phyloP scores from a whole-genome alignment of 2,113 vertebrate genomes.

The Pycnonotus jocosus region DNA sequence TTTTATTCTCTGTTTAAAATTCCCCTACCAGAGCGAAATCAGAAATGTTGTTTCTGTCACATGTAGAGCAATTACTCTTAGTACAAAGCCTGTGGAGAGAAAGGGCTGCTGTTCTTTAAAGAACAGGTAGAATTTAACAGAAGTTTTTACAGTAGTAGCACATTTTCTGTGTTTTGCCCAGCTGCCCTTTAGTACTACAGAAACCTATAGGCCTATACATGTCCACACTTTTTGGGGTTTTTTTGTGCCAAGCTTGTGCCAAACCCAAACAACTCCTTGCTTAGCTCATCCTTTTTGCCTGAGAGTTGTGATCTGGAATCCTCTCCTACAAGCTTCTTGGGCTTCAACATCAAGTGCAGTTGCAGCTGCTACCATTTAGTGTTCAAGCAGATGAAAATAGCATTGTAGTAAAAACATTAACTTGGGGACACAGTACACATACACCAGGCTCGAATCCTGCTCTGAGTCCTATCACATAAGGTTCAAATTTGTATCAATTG shows the following conservation, averaged over 20 bases:
- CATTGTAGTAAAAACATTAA: background rate
- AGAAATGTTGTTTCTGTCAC: background rate
- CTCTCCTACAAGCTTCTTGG: background rate
- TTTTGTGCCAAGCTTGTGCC: background rate
- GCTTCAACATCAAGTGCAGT: background rate
- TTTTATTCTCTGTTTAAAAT: background rate
- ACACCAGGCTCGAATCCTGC: background rate
- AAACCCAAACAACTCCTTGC: background rate
- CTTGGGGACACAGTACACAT: background rate
- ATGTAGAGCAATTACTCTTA: background rate
- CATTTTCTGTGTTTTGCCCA: background rate
- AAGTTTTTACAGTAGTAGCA: background rate
- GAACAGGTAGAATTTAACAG: background rate
- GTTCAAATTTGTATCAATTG: accelerated
- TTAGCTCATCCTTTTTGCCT: background rate
- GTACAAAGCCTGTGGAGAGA: background rate
- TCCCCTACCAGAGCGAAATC: background rate
- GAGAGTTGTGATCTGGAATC: background rate
- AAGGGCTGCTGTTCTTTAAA: background rate
- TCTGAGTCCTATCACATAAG: accelerated
- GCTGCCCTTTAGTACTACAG: background rate
- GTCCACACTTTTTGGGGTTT: background rate
- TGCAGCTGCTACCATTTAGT: background rate
- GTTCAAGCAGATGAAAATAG: background rate
- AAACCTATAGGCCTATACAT: background rate